Evolutionary conservation across 2,888 invertebrate species (phyloP), one percentile per base, ranked within the genome.

Genomic region (Agriopis leucophaearia): DNA sequence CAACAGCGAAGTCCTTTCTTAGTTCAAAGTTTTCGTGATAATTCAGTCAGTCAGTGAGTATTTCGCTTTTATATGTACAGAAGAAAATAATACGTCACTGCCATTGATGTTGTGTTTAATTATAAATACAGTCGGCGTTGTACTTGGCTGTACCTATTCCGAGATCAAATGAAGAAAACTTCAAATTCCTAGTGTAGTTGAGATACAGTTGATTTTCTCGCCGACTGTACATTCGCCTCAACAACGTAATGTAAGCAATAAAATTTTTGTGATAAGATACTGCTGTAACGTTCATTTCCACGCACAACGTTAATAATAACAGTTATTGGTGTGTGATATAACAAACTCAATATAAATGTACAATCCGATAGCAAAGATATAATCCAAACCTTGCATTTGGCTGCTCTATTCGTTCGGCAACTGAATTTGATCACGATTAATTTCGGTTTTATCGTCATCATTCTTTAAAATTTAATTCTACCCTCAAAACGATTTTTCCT

Each of bases 191-290:
- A 56, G 27, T 35, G 38, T 51, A 44, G 12, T 42, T 13, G 50
- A 52, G 44, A 27, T 71, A 51, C 64, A 70, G 62, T 69, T 65
- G 60, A 68, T 63, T 61, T 62, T 64, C 9, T 44, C 66, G 69
- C 64, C 68, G 71, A 61, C 66, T 64, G 74, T 72, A 71, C 75
- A 61, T 69, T 75, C 78, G 81, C 81, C 80, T 84, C 84, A 80
- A 84, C 75, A 81, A 77, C 80, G 81, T 85, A 89, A 81, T 84
- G 76, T 86, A 90, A 93, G 93, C 92, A 92, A 92, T 93, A 92
- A 90, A 83, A 67, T 47, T 77, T 87, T 88, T 92, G 91, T 92
- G 92, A 92, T 92, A 92, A 87, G 86, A 81, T 72, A 80, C 71
- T 80, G 74, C 82, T 80, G 78, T 80, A 56, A 50, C 76, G 80